Conservation (phyloP, 2,113 vertebrate species). For the Bufo bufo region DNA sequence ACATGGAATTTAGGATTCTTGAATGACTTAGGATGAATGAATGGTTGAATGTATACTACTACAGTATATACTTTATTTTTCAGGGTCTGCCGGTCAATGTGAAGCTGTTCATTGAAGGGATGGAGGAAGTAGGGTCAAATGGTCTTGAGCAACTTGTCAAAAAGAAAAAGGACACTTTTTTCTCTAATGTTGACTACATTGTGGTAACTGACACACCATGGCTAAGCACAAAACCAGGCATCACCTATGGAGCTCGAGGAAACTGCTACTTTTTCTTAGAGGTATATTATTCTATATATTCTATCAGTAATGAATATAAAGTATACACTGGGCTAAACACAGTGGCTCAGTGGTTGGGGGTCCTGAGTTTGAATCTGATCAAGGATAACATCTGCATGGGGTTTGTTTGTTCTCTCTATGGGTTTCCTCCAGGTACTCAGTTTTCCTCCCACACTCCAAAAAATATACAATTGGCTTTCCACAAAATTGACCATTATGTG, state of each 20-base stretch:
- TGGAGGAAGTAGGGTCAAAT: constrained; percentile 81
- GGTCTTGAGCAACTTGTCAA: constrained; percentile 76
- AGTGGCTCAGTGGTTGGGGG: too few species aligned
- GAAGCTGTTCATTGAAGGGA: constrained; percentile 80
- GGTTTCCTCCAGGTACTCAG: too few species aligned
- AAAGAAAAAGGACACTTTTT: constrained; percentile 76
- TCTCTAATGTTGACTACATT: constrained; percentile 78
- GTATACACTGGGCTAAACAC: too few species aligned
- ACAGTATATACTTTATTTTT: background rate
- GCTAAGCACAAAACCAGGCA: constrained; percentile 75
- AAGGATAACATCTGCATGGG: too few species aligned
- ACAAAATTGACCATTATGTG: too few species aligned
- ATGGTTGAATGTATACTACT: background rate
- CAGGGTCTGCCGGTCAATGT: constrained; percentile 82
- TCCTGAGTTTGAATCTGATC: too few species aligned
- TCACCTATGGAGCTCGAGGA: constrained; percentile 83
- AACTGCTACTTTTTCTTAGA: constrained; percentile 81
- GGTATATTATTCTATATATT: constrained; percentile 64
- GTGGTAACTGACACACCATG: constrained; percentile 80
- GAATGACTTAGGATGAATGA: background rate
- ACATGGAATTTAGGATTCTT: background rate
- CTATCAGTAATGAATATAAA: background rate
- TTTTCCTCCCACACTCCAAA: too few species aligned
- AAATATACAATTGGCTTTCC: too few species aligned
- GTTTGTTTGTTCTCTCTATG: too few species aligned